phyloP scores from a whole-genome alignment of 2,888 invertebrate genomes.

The Andrena camellia region DNA sequence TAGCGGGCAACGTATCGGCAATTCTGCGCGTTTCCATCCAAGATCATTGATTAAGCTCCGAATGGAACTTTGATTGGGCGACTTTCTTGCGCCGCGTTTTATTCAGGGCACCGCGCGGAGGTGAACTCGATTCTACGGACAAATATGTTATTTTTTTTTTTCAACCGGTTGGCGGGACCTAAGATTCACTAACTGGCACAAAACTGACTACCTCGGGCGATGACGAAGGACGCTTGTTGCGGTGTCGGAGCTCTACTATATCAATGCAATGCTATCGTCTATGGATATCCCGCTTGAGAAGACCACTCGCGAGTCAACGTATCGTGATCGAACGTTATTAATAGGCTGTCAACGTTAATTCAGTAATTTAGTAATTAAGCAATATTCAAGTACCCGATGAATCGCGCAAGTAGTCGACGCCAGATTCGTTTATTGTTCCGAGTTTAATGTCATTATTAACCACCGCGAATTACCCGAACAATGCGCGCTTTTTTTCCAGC shows the following conservation, averaged over 20 bases:
- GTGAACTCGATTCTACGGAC: slow-evolving; percentile 41
- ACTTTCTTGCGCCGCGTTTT: slow-evolving; percentile 41
- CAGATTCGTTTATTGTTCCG: slow-evolving; percentile 33
- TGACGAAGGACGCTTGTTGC: background rate
- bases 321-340: background rate
- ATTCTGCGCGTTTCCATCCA: slow-evolving; percentile 42
- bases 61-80: slow-evolving; percentile 64
- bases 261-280: background rate
- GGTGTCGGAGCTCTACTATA: background rate
- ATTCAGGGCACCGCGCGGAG: slow-evolving; percentile 28
- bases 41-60: slow-evolving; percentile 59
- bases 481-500: slow-evolving; percentile 29
- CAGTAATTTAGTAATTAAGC: slow-evolving; percentile 1
- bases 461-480: slow-evolving; percentile 37
- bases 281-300: background rate
- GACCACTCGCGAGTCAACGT: background rate
- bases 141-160: slow-evolving; percentile 46
- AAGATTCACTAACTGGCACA: background rate
- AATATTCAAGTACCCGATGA: background rate
- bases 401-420: slow-evolving; percentile 9
- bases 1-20: slow-evolving; percentile 46
- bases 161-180: background rate
- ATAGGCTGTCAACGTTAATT: background rate
- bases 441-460: slow-evolving; percentile 57
- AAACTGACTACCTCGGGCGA: background rate